Base-by-base conservation (phyloP, 2,797 vertebrate species). In the Trematomus bernacchii region DNA sequence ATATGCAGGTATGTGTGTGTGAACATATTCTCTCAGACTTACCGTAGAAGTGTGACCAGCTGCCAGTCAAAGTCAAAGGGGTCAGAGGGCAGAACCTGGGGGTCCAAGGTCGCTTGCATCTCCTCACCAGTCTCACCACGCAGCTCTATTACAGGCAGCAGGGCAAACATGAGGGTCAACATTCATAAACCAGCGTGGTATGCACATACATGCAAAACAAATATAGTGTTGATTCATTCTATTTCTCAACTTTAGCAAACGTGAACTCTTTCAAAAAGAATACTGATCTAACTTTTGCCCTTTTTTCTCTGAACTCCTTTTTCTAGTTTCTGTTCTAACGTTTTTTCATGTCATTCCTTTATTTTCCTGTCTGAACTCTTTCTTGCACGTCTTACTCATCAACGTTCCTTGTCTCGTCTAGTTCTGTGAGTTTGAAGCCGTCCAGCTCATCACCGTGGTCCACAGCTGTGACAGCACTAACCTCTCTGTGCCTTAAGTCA, bases 161-260 rank as follows among this genome's bases (percentile, higher is more conserved):
- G 69, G 61, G 63, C 37, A 62, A 66, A 76, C 82, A 37, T 48
- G 18, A 57, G 33, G 50, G 65, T 27, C 61, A 37, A 85, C 68
- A 82, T 81, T 88, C 71, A 76, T 83, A 89, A 89, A 85, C 83
- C 90, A 90, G 81, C 85, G 66, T 67, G 50, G 77, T 85, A 76
- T 90, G 89, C 84, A 84, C 79, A 79, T 66, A 79, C 67, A 87
- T 79, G 77, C 70, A 87, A 87, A 94, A 27, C 80, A 84, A 87
- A 86, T 44, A 37, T 64, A 66, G 37, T 53, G 69, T 64, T 75
- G 64, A 43, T 67, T 72, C 52, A 68, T 79, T 73, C 64, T 71
- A 66, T 80, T 65, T 55, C 68, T 69, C 66, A 47, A 16, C 50
- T 64, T 67, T 12, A 65, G 68, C 84, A 85, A 33, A 46, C 79